Conservation (phyloP, 2,888 invertebrate species). For the Liopterus haemorrhoidalis region DNA sequence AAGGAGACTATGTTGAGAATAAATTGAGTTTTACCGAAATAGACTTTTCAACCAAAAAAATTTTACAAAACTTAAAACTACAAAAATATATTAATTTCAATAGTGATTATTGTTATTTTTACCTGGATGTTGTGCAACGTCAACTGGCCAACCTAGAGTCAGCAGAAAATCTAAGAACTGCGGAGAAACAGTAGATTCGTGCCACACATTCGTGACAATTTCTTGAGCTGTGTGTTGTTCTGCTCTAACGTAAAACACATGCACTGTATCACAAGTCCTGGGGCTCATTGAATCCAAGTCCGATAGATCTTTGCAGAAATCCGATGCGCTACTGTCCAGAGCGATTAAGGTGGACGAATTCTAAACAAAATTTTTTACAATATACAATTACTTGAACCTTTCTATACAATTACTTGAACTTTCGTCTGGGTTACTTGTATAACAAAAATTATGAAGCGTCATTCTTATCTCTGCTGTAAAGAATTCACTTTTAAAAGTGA, state of each 20-base stretch:
- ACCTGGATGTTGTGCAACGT: slow-evolving; percentile 79
- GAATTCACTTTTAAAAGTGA: no score
- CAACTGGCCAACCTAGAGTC: slow-evolving; percentile 85
- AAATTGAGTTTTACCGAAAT: no score
- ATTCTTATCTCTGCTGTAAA: no score
- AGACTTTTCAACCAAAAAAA: no score
- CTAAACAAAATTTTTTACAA: slow-evolving; percentile 39
- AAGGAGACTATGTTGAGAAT: no score
- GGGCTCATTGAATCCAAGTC: slow-evolving; percentile 80
- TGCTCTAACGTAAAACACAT: slow-evolving; percentile 87
- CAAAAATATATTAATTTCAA: background rate
- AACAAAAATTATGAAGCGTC: no score
- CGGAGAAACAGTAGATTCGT: slow-evolving; percentile 46
- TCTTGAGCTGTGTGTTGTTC: slow-evolving; percentile 73
- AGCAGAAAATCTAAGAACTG: slow-evolving; percentile 55
- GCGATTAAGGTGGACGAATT: slow-evolving; percentile 55
- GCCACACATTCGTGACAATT: slow-evolving; percentile 71
- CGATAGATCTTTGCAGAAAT: slow-evolving; percentile 75
- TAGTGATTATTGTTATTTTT: slow-evolving; percentile 6
- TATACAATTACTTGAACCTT: slow-evolving; percentile 25
- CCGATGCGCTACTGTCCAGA: slow-evolving; percentile 62
- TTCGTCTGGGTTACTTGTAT: no score
- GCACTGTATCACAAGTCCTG: slow-evolving; percentile 84
- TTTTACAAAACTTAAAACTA: background rate
- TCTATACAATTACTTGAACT: no score